Evolutionary conservation across 2,888 invertebrate genomes (phyloP), one percentile per base, ranked within the genome.

Genomic region (Drosophila putrida): DNA sequence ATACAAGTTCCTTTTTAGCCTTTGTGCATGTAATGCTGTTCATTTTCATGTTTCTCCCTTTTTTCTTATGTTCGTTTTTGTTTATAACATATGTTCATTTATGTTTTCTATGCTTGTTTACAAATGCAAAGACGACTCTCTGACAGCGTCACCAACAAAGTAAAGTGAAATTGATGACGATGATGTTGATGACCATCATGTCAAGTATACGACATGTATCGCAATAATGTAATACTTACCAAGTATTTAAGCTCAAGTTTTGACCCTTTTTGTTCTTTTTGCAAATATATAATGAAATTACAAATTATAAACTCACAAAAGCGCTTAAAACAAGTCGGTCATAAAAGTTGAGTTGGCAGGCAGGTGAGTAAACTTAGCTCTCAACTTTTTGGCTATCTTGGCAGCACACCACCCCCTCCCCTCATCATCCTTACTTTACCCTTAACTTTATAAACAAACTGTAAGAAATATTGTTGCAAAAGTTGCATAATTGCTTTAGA

Each of bases 331-430:
- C 38, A 71, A 71, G 43, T 75, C 74, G 13, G 33, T 36, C 60
- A 35, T 59, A 62, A 55, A 66, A 74, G 64, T 77, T 74, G 57
- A 75, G 74, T 28, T 33, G 57, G 50, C n/a, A n/a, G 63, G 72
- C 79, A 85, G 84, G 84, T 84, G 83, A 84, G 84, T 84, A 83
- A 85, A 74, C 75, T 78, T 55, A 53, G 64, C 51, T 66, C 65
- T 53, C 58, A 77, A 77, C 69, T 75, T 80, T 61, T 71, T 36
- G 61, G 49, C 51, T 51, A 46, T 60, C 49, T 46, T 27, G 15
- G 25, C 41, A 33, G 28, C 10, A 11, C 10, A 8, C n/a, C 10
- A 5, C 36, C 0, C 6, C 13, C 6, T 4, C 36, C 25, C 15
- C 6, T 6, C 28, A 20, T 20, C 20, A 3, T 20, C 20, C 20